These are phyloP conservation scores for Portunus trituberculatus DNA, from an alignment of 1,140 invertebrate species.

Conservation along the genomic window DNA sequence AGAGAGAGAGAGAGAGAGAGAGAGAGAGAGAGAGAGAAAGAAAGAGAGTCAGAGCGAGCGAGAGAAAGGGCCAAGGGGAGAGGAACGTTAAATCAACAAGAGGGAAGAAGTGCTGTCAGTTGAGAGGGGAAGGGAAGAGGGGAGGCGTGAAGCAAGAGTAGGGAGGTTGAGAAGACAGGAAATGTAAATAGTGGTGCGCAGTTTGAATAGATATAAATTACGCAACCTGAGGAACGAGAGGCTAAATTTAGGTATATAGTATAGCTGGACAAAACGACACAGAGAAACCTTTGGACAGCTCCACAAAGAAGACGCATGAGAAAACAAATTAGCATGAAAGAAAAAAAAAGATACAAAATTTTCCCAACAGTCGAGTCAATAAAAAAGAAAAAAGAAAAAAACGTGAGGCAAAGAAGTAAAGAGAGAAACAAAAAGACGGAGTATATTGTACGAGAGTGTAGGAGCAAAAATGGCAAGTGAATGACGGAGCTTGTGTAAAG, in stretches of 20 bases:
- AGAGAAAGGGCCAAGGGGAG: conserved; percentile 30
- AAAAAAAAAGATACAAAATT: not conserved
- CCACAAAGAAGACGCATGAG: not conserved
- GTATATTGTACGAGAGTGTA: not conserved
- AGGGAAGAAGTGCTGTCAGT: conserved; percentile 10
- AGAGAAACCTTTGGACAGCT: no score
- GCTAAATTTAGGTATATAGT: not conserved
- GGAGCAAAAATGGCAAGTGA: not conserved
- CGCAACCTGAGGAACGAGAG: not conserved
- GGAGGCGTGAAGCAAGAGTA: not conserved
- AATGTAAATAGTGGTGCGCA: not conserved
- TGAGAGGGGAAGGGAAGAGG: not conserved
- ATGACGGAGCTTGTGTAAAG: no score
- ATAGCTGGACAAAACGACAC: not conserved
- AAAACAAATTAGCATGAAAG: not conserved
- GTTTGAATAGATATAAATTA: conserved; percentile 14
- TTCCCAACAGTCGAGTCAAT: not conserved
- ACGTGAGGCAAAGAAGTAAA: not conserved
- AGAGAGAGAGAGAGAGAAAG: conserved; percentile 49
- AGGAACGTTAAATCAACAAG: not conserved
- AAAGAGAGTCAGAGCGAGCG: conserved; percentile 1
- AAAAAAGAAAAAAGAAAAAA: not conserved
- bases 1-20: conserved; percentile 7
- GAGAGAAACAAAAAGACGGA: not conserved
- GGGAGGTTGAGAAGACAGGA: not conserved